Evolutionary conservation across 2,888 invertebrate species (phyloP).

Genomic region (Leistus spinibarbis): DNA sequence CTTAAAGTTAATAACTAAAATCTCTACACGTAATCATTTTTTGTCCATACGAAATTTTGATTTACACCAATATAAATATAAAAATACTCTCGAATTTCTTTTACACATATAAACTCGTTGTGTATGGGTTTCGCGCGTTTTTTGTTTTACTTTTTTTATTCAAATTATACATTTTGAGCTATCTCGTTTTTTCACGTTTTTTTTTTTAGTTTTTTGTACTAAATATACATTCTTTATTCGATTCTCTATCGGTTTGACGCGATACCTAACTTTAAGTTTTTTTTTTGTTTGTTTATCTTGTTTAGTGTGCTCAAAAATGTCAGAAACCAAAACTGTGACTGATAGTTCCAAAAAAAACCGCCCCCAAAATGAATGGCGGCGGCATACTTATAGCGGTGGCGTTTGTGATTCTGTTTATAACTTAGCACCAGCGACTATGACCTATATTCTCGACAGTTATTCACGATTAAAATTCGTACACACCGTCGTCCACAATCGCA

Average conservation of each 20-base stretch:
- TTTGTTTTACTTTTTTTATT: constrained; percentile 43
- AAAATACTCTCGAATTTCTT: constrained; percentile 59
- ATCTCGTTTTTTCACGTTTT: constrained; percentile 55
- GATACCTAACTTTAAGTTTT: constrained; percentile 55
- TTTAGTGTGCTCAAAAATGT: constrained; percentile 39
- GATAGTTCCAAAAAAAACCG: constrained; percentile 37
- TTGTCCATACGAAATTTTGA: constrained; percentile 61
- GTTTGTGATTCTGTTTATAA: constrained; percentile 48
- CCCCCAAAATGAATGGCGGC: background rate
- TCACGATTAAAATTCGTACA: constrained; percentile 47
- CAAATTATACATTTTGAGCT: constrained; percentile 57
- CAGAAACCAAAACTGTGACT: constrained; percentile 40
- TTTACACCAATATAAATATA: constrained; percentile 62
- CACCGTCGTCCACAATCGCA: background rate
- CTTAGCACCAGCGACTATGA: constrained; percentile 56
- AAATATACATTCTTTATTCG: constrained; percentile 58
- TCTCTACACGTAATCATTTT: constrained; percentile 56
- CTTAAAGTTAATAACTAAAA: constrained; percentile 60
- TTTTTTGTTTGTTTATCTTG: constrained; percentile 22
- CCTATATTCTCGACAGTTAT: constrained; percentile 55
- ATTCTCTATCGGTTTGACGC: constrained; percentile 57
- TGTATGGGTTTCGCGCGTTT: constrained; percentile 47
- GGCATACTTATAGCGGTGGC: constrained; percentile 51
- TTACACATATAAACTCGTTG: constrained; percentile 58
- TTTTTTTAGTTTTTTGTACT: constrained; percentile 45